Base-by-base conservation (phyloP, 2,113 vertebrate species). In the Gila orcuttii region DNA sequence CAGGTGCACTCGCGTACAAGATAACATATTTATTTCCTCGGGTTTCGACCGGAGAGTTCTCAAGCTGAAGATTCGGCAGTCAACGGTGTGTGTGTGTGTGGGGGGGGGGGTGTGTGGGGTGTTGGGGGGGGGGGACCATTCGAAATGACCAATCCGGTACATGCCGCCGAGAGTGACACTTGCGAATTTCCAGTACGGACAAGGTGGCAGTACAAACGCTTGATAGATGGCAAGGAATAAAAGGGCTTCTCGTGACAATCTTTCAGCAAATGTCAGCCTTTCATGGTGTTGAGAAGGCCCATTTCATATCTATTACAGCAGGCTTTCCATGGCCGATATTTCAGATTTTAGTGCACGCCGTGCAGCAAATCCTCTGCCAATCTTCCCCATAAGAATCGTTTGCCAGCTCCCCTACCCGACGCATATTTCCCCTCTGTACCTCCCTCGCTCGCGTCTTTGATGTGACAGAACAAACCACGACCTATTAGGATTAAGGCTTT, bases 401-500 rank as follows among this genome's bases (percentile, higher is more conserved):
- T 94, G 94, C 95, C 94, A 93, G 92, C 87, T 86, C 79, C 91
- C 90, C 86, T 8, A 42, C 42, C 89, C 62, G 88, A 91, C 90
- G 88, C 94, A 93, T 95, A 94, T 93, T 93, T 93, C 91, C 91
- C 93, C 93, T 92, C 93, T 92, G 91, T 90, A 89, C 93, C 93
- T 92, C 93, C 88, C 91, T 91, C 91, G 87, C 92, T 89, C 90
- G 85, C 88, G 88, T 89, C 93, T 96, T 95, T 95, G 95, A 96
- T 95, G 95, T 95, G 95, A 95, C 95, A 95, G 95, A 96, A 95
- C 95, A 96, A 96, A 96, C 95, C 92, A 87, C 94, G 94, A 95
- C 95, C 95, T 95, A 96, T 96, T 96, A 95, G 95, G 95, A 96
- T 96, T 96, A 95, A 93, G 94, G 93, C 95, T 95, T 95, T 96